These are phyloP conservation scores for Rhynchophorus ferrugineus DNA, from an alignment of 1,140 invertebrate genomes.

Conservation along the genomic window DNA sequence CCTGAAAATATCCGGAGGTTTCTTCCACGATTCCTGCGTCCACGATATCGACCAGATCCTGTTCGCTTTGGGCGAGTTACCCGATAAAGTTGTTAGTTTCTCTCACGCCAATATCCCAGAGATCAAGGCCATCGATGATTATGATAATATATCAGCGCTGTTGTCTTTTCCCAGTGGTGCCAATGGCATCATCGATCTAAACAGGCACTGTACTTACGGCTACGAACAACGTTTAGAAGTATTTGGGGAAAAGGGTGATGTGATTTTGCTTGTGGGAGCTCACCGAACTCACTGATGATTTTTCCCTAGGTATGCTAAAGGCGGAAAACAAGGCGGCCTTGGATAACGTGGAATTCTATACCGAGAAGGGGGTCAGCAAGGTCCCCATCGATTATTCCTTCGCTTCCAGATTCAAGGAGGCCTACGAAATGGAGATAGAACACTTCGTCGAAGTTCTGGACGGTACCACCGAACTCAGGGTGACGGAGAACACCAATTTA, in stretches of 20 bases:
- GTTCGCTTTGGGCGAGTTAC: constrained; percentile 56
- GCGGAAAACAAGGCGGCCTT: constrained; percentile 51
- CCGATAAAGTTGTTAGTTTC: constrained; percentile 48
- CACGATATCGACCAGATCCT: constrained; percentile 61
- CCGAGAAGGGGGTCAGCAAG: constrained; percentile 40
- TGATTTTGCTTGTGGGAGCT: too few relatives aligned
- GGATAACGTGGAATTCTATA: constrained; percentile 41
- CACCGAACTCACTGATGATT: not conserved
- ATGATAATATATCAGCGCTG: constrained; percentile 55
- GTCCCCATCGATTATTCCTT: constrained; percentile 58
- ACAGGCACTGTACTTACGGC: constrained; percentile 54
- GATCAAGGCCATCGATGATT: constrained; percentile 52
- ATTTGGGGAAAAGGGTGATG: constrained; percentile 11
- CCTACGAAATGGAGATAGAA: constrained; percentile 54
- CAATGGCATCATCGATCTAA: constrained; percentile 56
- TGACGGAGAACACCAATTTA: constrained; percentile 46
- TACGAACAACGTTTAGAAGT: constrained; percentile 65
- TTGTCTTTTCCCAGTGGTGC: constrained; percentile 58
- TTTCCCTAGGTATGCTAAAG: constrained; percentile 40
- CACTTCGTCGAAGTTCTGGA: constrained; percentile 58
- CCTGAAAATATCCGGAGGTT: constrained; percentile 58
- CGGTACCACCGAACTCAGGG: constrained; percentile 42
- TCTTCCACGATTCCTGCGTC: constrained; percentile 64
- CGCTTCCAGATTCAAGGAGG: constrained; percentile 51
- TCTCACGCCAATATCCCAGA: constrained; percentile 51